Base-by-base conservation (phyloP, 2,797 vertebrate species). In the Pteropus rufus region DNA sequence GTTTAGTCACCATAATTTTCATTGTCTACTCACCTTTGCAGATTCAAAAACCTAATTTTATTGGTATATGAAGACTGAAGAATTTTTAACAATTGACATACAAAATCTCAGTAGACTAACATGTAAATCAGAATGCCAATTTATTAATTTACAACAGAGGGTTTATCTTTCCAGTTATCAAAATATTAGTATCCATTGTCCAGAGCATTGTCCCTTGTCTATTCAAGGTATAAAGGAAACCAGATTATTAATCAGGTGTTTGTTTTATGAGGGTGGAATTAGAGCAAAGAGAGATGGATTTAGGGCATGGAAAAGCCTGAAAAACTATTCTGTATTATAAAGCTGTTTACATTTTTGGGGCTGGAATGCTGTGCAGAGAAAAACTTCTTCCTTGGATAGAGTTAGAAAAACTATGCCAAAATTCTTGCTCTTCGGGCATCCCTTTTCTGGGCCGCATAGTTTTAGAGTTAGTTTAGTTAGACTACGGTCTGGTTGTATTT, bases 201-300 rank as follows among this genome's bases (percentile, higher is more conserved):
- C 41, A 91, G 36, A 84, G 83, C 60, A 39, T 3, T 49, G 49
- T 10, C 31, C 10, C 11, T 92, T 87, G 46, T 93, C 19, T 88
- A 76, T 64, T 91, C 21, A 91, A 41, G 36, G n/a, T 80, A 65
- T 15, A 75, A 88, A 46, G 24, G 19, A 88, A 81, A 23, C 26
- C 26, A 70, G 31, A 81, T 94, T 91, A 91, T 94, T 88, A 85
- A 80, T 94, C 73, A 89, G 11, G 64, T 90, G 10, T 89, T 95
- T 87, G 34, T 88, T 94, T 82, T 90, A 4, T 69, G 41, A 77
- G 14, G 26, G 9, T 96, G 23, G 73, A 85, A 85, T 92, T 92
- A 77, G 29, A 94, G 72, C 44, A 62, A 52, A 72, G 69, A 80
- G 19, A 76, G 41, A 88, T 91, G 69, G 67, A 95, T 79, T 81